These are phyloP conservation scores for Ctenopoma multispine DNA, from an alignment of 2,797 vertebrate genomes.

Conservation along the genomic window DNA sequence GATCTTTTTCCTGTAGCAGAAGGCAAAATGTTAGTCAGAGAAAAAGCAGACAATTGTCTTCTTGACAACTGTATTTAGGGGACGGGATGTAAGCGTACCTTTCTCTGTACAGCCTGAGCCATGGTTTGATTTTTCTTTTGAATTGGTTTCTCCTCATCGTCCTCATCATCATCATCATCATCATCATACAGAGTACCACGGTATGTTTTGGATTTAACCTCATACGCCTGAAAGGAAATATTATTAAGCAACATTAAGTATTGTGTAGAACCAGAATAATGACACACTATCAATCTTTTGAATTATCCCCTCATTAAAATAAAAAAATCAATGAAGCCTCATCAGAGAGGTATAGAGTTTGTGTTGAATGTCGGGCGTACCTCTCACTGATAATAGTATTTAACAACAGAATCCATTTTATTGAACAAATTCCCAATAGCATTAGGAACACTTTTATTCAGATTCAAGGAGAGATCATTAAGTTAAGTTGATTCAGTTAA, in stretches of 20 bases:
- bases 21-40: not conserved
- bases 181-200: constrained; percentile 79
- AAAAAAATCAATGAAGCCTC: too few species aligned
- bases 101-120: constrained; percentile 86
- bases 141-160: constrained; percentile 55
- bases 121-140: constrained; percentile 82
- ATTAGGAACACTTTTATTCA: too few species aligned
- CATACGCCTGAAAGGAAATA: constrained; percentile 86
- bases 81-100: constrained; percentile 77
- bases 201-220: constrained; percentile 87
- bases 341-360: too few species aligned
- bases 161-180: constrained; percentile 56
- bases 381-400: too few species aligned
- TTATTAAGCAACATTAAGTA: not conserved
- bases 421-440: too few species aligned
- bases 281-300: too few species aligned
- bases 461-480: too few species aligned
- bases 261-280: too few species aligned
- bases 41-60: not conserved
- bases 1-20: constrained; percentile 86
- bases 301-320: too few species aligned
- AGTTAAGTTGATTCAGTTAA: too few species aligned
- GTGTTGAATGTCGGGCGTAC: too few species aligned
- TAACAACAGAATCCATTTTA: too few species aligned
- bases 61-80: not conserved